Conservation (phyloP, 2,888 invertebrate genomes). For the Drosophila gaucha region DNA sequence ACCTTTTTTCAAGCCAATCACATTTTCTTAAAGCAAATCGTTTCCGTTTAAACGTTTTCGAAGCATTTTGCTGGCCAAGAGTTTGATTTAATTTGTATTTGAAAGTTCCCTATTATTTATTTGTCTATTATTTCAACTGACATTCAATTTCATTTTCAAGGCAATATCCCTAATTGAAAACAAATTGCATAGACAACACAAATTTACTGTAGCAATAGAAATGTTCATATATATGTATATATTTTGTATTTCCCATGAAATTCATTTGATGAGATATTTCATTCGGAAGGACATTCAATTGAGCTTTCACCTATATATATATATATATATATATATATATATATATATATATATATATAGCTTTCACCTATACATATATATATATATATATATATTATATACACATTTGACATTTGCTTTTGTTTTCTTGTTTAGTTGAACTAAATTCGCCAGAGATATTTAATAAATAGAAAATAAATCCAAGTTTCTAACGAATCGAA, state of each 20-base stretch:
- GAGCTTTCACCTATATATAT: background rate
- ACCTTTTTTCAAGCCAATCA: background rate
- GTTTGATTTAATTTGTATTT: background rate
- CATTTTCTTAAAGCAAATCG: background rate
- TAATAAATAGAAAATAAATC: background rate
- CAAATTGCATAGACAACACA: constrained; percentile 1
- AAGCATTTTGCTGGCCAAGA: background rate
- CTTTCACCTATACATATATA: too few relatives aligned
- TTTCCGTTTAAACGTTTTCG: too few relatives aligned
- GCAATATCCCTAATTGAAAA: background rate
- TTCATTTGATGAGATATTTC: background rate
- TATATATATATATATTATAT: too few relatives aligned
- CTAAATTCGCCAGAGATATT: too few relatives aligned
- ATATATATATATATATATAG: background rate
- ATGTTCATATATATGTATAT: background rate
- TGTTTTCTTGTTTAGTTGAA: background rate
- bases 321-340: background rate
- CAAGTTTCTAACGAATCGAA: constrained; percentile 1
- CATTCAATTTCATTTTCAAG: background rate
- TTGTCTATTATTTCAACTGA: background rate
- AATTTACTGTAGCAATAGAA: background rate
- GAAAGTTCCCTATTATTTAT: background rate
- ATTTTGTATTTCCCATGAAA: background rate
- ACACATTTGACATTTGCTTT: background rate
- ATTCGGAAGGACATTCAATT: background rate